phyloP scores from a whole-genome alignment of 35 echinoderm and acorn worm species.

The Apostichopus japonicus region DNA sequence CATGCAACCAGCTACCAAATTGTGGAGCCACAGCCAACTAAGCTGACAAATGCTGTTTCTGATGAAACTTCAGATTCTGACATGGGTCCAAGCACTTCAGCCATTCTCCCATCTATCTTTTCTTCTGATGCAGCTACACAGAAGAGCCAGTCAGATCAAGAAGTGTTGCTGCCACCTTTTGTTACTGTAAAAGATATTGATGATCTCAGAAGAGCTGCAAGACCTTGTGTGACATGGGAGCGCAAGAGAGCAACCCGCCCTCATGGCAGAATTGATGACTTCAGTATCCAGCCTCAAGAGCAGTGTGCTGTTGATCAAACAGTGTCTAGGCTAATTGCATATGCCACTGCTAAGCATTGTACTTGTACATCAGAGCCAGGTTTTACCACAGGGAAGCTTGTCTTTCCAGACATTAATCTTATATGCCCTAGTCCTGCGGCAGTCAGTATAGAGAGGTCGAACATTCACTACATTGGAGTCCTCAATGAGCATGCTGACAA shows the following conservation, averaged over 20 bases:
- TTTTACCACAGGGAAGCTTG: neutral
- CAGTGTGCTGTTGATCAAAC: constrained; percentile 16
- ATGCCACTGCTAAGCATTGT: neutral
- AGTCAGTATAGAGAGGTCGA: neutral
- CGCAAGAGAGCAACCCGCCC: neutral
- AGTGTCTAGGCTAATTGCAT: neutral
- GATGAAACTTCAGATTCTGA: too few relatives aligned
- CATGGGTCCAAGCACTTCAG: too few relatives aligned
- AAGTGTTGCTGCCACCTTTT: neutral
- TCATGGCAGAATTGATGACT: constrained; percentile 2
- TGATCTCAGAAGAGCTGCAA: neutral
- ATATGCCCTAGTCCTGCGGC: neutral
- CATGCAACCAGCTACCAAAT: constrained; percentile 2
- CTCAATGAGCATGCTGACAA: constrained; percentile 49
- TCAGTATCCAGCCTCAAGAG: neutral
- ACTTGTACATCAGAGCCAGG: too few relatives aligned
- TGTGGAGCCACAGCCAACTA: neutral
- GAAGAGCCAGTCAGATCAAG: neutral
- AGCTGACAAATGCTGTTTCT: neutral
- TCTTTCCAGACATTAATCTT: constrained; percentile 23
- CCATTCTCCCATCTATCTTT: too few relatives aligned
- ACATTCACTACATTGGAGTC: neutral
- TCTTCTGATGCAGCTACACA: neutral
- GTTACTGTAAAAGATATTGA: constrained; percentile 16
- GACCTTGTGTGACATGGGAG: neutral